Percentiles rank a stretch among this genome's conserved stretches.
These are phyloP conservation scores for Centropristis striata DNA, from an alignment of 2,113 vertebrate species.

Conservation along the genomic window DNA sequence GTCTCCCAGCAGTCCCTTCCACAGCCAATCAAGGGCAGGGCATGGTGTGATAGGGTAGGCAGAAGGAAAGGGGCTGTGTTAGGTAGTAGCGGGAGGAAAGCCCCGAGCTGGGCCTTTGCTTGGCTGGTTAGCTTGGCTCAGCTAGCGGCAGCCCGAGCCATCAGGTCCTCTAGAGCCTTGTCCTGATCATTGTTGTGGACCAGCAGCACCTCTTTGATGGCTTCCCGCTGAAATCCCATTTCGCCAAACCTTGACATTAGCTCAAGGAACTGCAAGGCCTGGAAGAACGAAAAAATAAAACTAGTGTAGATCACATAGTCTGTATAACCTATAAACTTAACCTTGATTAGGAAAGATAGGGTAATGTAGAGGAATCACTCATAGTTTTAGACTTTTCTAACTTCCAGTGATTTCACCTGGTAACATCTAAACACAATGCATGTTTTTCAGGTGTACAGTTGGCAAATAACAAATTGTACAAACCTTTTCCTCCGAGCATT, in stretches of 20 bases:
- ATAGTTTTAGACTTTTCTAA: background rate
- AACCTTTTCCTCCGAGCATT: constrained; percentile 98
- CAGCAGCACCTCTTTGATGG: constrained; percentile 96
- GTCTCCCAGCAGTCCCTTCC: constrained; percentile 60
- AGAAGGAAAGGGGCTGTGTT: constrained; percentile 60
- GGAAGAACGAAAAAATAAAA: background rate
- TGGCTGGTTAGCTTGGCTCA: constrained; percentile 82
- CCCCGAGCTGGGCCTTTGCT: constrained; percentile 42
- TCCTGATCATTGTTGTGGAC: constrained; percentile 97
- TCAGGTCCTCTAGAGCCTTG: constrained; percentile 95
- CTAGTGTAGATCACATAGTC: background rate
- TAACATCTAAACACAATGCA: background rate
- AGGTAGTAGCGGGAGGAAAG: constrained; percentile 55
- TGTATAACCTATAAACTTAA: background rate
- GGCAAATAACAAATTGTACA: constrained; percentile 43
- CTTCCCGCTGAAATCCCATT: constrained; percentile 97
- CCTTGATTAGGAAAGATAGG: background rate
- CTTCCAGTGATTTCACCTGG: background rate
- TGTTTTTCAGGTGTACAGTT: background rate
- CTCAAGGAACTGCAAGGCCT: constrained; percentile 96
- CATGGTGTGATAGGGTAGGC: constrained; percentile 58
- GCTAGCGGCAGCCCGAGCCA: constrained; percentile 94
- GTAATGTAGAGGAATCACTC: background rate
- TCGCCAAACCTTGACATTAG: constrained; percentile 98
- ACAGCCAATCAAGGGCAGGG: constrained; percentile 63